phyloP scores from a whole-genome alignment of 2,797 vertebrate species.

The Leptodactylus fallax region DNA sequence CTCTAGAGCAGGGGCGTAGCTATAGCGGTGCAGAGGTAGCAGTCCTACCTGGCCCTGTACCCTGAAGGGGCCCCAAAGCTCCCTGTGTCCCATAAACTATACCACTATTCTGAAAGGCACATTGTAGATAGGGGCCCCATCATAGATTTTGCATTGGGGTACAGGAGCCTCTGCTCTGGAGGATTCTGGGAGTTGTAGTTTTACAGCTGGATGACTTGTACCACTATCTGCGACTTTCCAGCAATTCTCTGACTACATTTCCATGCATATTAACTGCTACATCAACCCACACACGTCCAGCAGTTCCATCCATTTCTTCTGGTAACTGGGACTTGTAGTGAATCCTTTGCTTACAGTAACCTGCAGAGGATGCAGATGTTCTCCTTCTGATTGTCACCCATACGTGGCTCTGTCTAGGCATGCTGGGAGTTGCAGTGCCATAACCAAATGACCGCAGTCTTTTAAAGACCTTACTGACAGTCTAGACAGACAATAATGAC shows the following conservation, averaged over 20 bases:
- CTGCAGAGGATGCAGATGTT: background rate
- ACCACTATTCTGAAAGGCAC: no score
- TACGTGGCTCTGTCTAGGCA: background rate
- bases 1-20: no score
- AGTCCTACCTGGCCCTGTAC: no score
- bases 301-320: no score
- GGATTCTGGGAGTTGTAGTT: background rate
- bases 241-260: background rate
- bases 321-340: background rate
- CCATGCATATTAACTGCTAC: no score
- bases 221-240: background rate
- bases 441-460: background rate
- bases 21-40: no score
- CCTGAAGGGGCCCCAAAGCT: no score
- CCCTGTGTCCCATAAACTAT: no score
- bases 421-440: background rate
- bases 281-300: no score
- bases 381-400: background rate
- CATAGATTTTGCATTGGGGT: no score
- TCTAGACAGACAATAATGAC: conserved; percentile 14
- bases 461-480: background rate
- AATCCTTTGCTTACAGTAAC: background rate
- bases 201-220: background rate
- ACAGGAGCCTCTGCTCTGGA: no score
- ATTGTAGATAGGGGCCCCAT: no score